Evolutionary conservation across 2,113 vertebrate genomes (phyloP), one percentile per base, ranked within the genome.

Genomic region (Campylomormyrus numenius): DNA sequence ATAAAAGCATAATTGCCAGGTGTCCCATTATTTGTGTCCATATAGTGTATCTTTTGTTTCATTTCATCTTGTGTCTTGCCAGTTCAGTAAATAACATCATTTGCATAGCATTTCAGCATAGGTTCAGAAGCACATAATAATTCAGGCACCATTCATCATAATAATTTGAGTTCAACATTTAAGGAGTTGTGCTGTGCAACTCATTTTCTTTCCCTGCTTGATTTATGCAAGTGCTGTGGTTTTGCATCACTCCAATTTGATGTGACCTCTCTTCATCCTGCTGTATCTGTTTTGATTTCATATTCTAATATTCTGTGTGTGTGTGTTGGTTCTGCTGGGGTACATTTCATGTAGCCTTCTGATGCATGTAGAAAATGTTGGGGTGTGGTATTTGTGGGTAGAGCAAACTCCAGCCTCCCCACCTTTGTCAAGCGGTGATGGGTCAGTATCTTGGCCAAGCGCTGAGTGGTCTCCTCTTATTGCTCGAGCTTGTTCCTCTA

Each of bases 291-390:
- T 83, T 85, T 45, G 39, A 85, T 24, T 85, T 85, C 35, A 48
- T 85, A 46, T 9, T 52, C 39, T 87, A 49, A 35, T 62, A 49
- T 58, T 77, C 35, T 88, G 27, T 87, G 56, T 87, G 84, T 87
- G 84, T 66, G 27, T 49, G 53, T 10, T 49, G 49, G 50, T 35
- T 89, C 85, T 91, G 91, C 88, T 85, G 95, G 90, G 90, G 88
- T 70, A 89, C 96, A 96, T 94, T 97, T 96, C 97, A 97, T 97
- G 96, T 90, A 19, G 94, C 95, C 95, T 92, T 95, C 24, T 77
- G 93, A 94, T 95, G 97, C 97, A 97, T 97, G 96, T 89, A 94
- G 56, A 70, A 90, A 94, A 27, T 17, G 31, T 85, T 45, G 83
- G 39, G 42, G 15, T 42, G 35, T 42, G 62, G 62, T 80, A 42